These are phyloP conservation scores for Gymnoscopelus braueri DNA, from an alignment of 2,797 vertebrate genomes.

Conservation along the genomic window DNA sequence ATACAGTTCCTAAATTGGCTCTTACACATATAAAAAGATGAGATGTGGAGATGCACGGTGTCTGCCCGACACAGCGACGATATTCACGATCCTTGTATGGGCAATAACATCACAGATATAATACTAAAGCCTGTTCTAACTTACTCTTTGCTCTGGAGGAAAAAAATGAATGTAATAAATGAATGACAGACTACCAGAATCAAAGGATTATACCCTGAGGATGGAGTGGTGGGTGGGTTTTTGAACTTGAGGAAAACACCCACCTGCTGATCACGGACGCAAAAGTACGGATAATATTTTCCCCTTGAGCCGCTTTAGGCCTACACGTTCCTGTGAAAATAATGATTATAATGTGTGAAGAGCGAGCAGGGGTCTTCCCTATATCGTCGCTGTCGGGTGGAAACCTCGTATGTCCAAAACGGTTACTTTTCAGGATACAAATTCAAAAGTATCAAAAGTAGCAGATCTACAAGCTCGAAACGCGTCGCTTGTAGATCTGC, in stretches of 20 bases:
- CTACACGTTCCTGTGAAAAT: background rate
- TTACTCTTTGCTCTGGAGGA: background rate
- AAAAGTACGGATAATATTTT: slow-evolving; percentile 19
- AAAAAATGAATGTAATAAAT: background rate
- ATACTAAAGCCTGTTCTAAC: background rate
- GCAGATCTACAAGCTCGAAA: too few relatives aligned
- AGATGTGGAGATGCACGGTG: too few relatives aligned
- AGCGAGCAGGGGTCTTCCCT: too few relatives aligned
- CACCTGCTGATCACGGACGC: slow-evolving; percentile 4
- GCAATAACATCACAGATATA: background rate
- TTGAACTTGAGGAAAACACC: background rate
- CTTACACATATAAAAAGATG: too few relatives aligned
- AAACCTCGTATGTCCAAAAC: too few relatives aligned
- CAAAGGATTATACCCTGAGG: background rate
- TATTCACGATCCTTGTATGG: background rate
- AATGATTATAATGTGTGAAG: too few relatives aligned
- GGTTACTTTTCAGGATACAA: too few relatives aligned
- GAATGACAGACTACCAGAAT: background rate
- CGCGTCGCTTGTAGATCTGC: too few relatives aligned
- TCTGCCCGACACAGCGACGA: too few relatives aligned
- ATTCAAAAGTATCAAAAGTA: too few relatives aligned
- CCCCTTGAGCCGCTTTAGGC: background rate
- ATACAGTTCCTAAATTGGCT: too few relatives aligned
- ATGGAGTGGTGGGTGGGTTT: background rate
- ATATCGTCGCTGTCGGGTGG: too few relatives aligned